A percentile compares a stretch with the other conserved stretches of the same genome.
Evolutionary conservation across 2,113 vertebrate species (phyloP).

Genomic region (Phylloscopus whistleri): DNA sequence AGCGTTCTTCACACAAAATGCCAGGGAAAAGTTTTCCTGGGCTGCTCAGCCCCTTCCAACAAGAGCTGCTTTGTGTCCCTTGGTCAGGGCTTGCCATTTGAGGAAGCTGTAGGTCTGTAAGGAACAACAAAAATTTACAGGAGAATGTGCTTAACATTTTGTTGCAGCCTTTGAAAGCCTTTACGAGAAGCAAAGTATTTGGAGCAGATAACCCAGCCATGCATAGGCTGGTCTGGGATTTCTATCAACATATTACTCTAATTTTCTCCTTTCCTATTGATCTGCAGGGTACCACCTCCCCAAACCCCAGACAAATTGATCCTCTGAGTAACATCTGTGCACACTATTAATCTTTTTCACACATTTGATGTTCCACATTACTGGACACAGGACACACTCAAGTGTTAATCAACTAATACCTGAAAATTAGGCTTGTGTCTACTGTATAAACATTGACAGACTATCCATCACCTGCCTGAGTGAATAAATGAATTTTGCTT

Average conservation of each 20-base stretch:
- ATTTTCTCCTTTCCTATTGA: constrained; percentile 70
- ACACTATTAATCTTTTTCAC: constrained; percentile 73
- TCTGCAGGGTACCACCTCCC: constrained; percentile 66
- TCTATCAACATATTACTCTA: constrained; percentile 62
- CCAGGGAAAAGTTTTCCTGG: constrained; percentile 18
- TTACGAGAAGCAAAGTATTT: constrained; percentile 3
- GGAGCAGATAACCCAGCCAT: constrained; percentile 52
- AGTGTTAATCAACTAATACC: constrained; percentile 71
- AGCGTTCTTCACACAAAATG: background rate
- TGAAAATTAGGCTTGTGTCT: constrained; percentile 68
- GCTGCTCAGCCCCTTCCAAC: background rate
- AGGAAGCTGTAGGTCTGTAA: constrained; percentile 11
- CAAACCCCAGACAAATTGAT: constrained; percentile 72
- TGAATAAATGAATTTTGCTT: constrained; percentile 60
- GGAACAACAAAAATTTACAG: background rate
- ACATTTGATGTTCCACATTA: constrained; percentile 68
- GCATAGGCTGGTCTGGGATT: constrained; percentile 34
- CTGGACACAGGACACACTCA: constrained; percentile 68
- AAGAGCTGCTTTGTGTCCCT: constrained; percentile 21
- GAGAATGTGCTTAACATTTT: constrained; percentile 10
- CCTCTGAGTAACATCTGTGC: constrained; percentile 72
- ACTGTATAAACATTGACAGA: constrained; percentile 70
- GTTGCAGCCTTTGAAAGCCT: constrained; percentile 29
- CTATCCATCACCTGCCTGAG: constrained; percentile 57
- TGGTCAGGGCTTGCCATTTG: background rate